These are phyloP conservation scores for Nycticryphes semicollaris DNA, from an alignment of 2,113 vertebrate species.

Conservation along the genomic window DNA sequence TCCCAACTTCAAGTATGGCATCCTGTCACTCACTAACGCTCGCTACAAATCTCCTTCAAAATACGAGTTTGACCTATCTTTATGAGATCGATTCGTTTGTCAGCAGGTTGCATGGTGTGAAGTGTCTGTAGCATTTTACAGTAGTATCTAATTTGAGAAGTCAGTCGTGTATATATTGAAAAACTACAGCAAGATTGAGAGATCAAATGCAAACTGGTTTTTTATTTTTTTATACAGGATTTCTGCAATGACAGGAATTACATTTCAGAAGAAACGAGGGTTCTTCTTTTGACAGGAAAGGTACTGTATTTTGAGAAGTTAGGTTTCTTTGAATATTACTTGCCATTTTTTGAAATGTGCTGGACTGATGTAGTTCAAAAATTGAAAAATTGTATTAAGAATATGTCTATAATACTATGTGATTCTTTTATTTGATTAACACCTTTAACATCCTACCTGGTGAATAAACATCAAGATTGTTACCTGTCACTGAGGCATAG, in stretches of 20 bases:
- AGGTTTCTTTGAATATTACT: background rate
- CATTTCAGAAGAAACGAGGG: constrained; percentile 88
- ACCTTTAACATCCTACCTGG: background rate
- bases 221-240: constrained; percentile 76
- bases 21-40: background rate
- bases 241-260: constrained; percentile 96
- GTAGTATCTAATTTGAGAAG: background rate
- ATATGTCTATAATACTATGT: background rate
- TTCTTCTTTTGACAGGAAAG: constrained; percentile 94
- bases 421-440: background rate
- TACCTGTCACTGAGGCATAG: background rate
- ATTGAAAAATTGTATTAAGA: background rate
- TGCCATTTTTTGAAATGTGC: background rate
- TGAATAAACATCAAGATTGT: background rate
- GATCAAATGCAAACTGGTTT: background rate
- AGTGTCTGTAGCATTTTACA: background rate
- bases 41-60: background rate
- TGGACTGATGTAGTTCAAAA: background rate
- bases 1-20: background rate
- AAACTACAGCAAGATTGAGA: background rate
- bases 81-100: background rate
- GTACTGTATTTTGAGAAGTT: constrained; percentile 71
- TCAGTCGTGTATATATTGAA: background rate
- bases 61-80: background rate
- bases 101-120: background rate